Evolutionary conservation across 2,888 invertebrate species (phyloP), one percentile per base, ranked within the genome.

Genomic region (Antitype chi): DNA sequence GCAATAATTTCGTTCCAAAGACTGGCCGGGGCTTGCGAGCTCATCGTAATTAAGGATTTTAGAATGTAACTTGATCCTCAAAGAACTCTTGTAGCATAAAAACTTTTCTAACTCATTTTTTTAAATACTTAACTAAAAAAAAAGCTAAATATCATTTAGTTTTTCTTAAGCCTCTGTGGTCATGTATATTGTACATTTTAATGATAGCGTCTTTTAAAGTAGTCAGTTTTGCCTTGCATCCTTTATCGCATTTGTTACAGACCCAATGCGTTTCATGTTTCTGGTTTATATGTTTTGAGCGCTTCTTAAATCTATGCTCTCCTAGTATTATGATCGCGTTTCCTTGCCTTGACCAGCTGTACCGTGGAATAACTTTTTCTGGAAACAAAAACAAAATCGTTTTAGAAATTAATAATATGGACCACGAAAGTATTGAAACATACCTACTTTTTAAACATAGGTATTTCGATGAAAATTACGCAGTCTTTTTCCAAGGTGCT

Each of bases 221-320:
- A 0, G 96, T 96, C 13, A 96, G 86, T 81, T 94, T 95, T 0
- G 96, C 96, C 78, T 94, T 96, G 78, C 96, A 97, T 0, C 96
- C 96, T 77, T 94, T 96, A 74, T 96, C 95, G 47, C 93, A 93
- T 81, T 96, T 95, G 83, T 96, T 96, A 84, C 96, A 96, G 0
- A 96, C 96, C 96, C 96, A 96, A 72, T 96, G 96, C 0, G 90
- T 93, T 80, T 96, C 96, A 8, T 95, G 93, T 60, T 92, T 95
- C 68, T 91, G 94, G 76, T 96, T 96, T 13, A 91, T 85, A 70
- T 94, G 93, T 70, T 92, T 94, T 0, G 96, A 96, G 0, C 96
- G 89, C 82, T 95, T 96, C 83, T 96, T 96, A 87, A 96, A 96
- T 69, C 96, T 91, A 89, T 96, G 94, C 25, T 94, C 94, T 2